These are phyloP conservation scores for Drosophila austrosaltans DNA, from an alignment of 2,888 invertebrate genomes.

Conservation along the genomic window DNA sequence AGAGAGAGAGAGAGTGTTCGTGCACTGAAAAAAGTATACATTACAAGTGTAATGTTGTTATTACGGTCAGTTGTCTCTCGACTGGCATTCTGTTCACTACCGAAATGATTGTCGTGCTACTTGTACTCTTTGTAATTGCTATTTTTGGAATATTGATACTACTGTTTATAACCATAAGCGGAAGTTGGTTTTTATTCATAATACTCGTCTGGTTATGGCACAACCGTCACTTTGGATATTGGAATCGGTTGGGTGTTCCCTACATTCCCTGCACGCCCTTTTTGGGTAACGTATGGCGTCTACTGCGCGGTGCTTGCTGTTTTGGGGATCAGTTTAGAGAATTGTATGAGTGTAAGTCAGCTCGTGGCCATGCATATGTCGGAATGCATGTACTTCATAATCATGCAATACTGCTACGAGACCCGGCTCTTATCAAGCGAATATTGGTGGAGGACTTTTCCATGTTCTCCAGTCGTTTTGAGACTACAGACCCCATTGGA, in stretches of 20 bases:
- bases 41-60: not conserved
- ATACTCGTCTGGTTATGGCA: slow-evolving; percentile 80
- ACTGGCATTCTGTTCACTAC: not conserved
- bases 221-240: slow-evolving; percentile 63
- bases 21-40: not conserved
- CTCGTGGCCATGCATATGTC: slow-evolving; percentile 66
- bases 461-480: slow-evolving; percentile 79
- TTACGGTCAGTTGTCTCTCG: not conserved
- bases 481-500: slow-evolving; percentile 67
- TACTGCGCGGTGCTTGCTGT: slow-evolving; percentile 73
- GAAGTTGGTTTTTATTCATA: not conserved
- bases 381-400: slow-evolving; percentile 83
- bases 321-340: slow-evolving; percentile 78
- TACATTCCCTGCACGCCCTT: slow-evolving; percentile 79
- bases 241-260: slow-evolving; percentile 77
- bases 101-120: not conserved
- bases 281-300: slow-evolving; percentile 82
- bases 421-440: slow-evolving; percentile 83
- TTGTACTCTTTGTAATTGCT: not conserved
- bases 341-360: slow-evolving; percentile 71
- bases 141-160: not conserved
- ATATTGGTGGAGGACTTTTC: slow-evolving; percentile 84
- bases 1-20: too few relatives aligned
- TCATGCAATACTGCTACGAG: slow-evolving; percentile 82
- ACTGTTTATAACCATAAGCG: not conserved